phyloP scores from a whole-genome alignment of 2,113 vertebrate species.

The Calyptommatus sinebrachiatus region DNA sequence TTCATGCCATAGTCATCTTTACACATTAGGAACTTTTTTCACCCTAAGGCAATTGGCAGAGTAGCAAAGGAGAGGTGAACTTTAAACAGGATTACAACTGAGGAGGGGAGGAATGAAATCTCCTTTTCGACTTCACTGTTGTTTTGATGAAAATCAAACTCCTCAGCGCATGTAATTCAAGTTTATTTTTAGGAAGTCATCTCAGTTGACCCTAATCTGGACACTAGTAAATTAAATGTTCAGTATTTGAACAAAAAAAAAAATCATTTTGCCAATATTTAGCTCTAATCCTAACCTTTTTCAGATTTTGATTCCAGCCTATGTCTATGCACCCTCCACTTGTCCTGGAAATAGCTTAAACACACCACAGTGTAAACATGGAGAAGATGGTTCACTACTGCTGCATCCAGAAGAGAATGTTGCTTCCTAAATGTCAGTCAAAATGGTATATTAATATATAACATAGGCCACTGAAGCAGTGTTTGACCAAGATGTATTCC shows the following conservation, averaged over 20 bases:
- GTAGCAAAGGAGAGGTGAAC: background rate
- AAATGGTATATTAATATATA: background rate
- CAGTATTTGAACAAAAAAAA: background rate
- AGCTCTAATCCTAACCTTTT: background rate
- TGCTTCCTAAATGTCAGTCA: background rate
- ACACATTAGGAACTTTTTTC: background rate
- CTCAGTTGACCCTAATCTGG: background rate
- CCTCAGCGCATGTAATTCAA: background rate
- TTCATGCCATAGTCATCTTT: background rate
- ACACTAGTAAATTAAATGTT: background rate
- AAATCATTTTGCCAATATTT: background rate
- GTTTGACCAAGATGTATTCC: background rate
- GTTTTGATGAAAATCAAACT: background rate
- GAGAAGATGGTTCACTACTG: rapidly evolving
- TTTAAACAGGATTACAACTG: background rate
- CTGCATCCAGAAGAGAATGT: background rate
- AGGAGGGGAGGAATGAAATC: background rate
- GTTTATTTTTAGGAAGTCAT: background rate
- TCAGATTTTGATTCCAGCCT: background rate
- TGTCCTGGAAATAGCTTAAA: background rate
- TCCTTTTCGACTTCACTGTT: background rate
- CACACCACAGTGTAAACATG: background rate
- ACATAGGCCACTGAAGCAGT: background rate
- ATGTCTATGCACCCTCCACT: too few relatives aligned
- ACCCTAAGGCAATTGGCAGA: background rate